phyloP scores from a whole-genome alignment of 2,888 invertebrate species.

The Morpho deidamia region DNA sequence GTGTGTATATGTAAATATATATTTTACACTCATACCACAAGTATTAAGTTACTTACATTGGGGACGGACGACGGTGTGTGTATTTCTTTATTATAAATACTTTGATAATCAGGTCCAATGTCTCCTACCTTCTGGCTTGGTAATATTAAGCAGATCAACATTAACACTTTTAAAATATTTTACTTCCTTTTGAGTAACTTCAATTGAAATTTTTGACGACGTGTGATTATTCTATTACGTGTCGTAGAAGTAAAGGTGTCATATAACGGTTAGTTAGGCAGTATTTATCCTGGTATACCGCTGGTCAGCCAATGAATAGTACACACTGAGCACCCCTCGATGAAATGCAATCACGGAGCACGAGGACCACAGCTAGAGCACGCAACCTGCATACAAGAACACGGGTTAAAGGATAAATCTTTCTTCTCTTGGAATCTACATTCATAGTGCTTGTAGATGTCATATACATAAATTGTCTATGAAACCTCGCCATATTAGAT shows the following conservation, averaged over 20 bases:
- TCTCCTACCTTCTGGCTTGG: too few species aligned
- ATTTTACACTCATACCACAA: too few species aligned
- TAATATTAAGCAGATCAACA: too few species aligned
- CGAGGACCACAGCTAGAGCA: conserved; percentile 23
- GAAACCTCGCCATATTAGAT: too few species aligned
- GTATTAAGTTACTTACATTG: too few species aligned
- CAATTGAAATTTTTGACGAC: too few species aligned
- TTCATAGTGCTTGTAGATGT: too few species aligned
- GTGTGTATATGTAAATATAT: too few species aligned
- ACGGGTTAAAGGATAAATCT: neutral
- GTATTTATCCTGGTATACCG: conserved; percentile 46
- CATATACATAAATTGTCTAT: too few species aligned
- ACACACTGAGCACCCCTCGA: conserved; percentile 49
- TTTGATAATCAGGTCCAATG: too few species aligned
- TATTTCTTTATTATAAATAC: too few species aligned
- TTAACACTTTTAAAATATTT: neutral
- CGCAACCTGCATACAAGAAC: conserved; percentile 28
- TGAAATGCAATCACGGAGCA: conserved; percentile 52
- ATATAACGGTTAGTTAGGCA: conserved; percentile 62
- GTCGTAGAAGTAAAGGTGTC: conserved; percentile 33
- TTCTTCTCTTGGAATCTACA: neutral
- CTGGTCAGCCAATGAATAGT: conserved; percentile 60
- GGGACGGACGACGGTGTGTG: too few species aligned
- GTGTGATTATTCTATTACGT: neutral
- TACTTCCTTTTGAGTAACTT: neutral